These are phyloP conservation scores for Brienomyrus brachyistius DNA, from an alignment of 2,113 vertebrate species.

Conservation along the genomic window DNA sequence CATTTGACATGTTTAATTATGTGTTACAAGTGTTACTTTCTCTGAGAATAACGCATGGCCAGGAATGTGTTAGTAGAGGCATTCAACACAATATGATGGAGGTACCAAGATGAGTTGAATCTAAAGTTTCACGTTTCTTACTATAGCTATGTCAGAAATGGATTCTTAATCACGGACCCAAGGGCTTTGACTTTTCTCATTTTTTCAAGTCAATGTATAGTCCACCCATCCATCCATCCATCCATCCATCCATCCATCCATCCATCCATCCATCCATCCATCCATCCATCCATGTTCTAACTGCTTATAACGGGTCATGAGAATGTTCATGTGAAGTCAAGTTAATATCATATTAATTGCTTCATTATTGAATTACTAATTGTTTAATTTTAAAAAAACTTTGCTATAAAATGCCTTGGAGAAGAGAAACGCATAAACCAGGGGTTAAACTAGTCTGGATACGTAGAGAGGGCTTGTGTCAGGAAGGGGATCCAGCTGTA, in stretches of 20 bases:
- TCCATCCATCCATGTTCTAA: not conserved
- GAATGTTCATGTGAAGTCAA: not conserved
- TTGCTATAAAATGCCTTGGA: not conserved
- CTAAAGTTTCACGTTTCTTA: not conserved
- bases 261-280: no score
- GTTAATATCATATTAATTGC: not conserved
- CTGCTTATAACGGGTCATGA: not conserved
- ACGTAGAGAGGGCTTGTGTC: not conserved
- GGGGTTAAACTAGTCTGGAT: not conserved
- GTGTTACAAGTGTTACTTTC: not conserved
- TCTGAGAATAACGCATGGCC: not conserved
- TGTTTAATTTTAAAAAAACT: not conserved
- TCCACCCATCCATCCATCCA: not conserved
- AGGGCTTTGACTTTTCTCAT: not conserved
- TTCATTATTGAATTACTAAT: not conserved
- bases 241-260: not conserved
- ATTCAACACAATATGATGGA: not conserved
- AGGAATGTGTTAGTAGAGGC: not conserved
- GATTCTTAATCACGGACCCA: not conserved
- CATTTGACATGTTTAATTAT: not conserved
- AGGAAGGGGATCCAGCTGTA: not conserved
- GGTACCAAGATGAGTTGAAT: not conserved
- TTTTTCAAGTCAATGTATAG: not conserved
- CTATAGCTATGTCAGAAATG: not conserved
- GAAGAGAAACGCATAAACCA: not conserved